A percentile compares a stretch with the other conserved stretches of the same genome.
Evolutionary conservation across 2,113 vertebrate genomes (phyloP).

Genomic region (Leptosomus discolor): DNA sequence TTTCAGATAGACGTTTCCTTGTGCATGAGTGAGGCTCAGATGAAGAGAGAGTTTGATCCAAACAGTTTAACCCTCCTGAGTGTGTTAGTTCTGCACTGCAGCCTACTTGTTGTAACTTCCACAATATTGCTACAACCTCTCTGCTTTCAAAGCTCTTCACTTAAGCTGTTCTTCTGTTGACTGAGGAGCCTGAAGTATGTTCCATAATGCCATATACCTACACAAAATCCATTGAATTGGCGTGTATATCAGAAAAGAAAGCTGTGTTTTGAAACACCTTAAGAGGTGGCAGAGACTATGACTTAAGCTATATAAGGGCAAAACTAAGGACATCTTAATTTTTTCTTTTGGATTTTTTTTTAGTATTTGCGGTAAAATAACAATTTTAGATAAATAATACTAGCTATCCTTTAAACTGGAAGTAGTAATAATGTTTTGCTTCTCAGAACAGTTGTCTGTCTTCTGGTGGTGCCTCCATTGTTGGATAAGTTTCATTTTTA

Average conservation of each 20-base stretch:
- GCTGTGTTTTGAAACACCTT: not conserved
- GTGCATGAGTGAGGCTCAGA: not conserved
- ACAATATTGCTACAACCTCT: not conserved
- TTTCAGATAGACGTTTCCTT: not conserved
- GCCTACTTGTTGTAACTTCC: not conserved
- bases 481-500: not conserved
- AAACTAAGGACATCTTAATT: not conserved
- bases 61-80: not conserved
- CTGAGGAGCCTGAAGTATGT: not conserved
- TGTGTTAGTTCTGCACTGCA: not conserved
- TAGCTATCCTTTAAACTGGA: not conserved
- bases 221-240: not conserved
- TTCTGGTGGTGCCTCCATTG: not conserved
- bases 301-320: not conserved
- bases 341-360: not conserved
- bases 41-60: not conserved
- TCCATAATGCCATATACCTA: not conserved
- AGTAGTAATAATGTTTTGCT: not conserved
- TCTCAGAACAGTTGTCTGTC: not conserved
- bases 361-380: not conserved
- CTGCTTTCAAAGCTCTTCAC: not conserved
- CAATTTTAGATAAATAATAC: not conserved
- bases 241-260: not conserved
- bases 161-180: not conserved
- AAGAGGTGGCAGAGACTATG: not conserved